Conservation (phyloP, 2,113 vertebrate species). For the Platysternon megacephalum region DNA sequence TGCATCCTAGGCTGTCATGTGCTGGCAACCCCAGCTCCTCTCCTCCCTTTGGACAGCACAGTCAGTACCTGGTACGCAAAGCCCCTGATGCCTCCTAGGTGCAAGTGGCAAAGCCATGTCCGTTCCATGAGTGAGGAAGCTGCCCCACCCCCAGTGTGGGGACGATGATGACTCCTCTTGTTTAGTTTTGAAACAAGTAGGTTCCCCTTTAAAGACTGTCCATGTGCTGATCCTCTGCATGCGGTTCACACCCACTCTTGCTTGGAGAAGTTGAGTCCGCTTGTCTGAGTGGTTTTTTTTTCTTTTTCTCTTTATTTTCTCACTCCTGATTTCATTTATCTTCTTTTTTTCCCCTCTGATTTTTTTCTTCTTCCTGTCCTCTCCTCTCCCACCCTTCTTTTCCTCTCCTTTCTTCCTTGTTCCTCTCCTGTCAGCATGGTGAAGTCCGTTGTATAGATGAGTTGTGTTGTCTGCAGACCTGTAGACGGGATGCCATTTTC, state of each 20-base stretch:
- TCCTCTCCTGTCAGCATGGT: constrained; percentile 87
- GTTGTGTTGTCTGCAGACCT: constrained; percentile 85
- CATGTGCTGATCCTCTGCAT: constrained; percentile 94
- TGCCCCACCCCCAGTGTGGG: constrained; percentile 5
- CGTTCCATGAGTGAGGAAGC: neutral
- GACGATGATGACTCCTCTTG: constrained; percentile 48
- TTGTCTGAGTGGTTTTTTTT: constrained; percentile 84
- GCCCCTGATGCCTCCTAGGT: neutral
- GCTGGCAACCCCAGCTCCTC: neutral
- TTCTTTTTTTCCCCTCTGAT: constrained; percentile 51
- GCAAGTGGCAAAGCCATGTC: neutral
- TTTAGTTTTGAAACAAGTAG: constrained; percentile 61
- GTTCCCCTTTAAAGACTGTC: constrained; percentile 95
- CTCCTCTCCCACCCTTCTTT: constrained; percentile 62
- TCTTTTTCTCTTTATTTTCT: constrained; percentile 61
- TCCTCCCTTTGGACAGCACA: neutral
- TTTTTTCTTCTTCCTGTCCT: constrained; percentile 69
- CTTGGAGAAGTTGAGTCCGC: constrained; percentile 88
- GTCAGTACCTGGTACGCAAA: neutral
- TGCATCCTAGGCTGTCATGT: neutral
- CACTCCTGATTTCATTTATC: constrained; percentile 80
- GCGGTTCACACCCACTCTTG: constrained; percentile 87
- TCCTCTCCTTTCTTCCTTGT: constrained; percentile 80
- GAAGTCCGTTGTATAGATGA: constrained; percentile 86
- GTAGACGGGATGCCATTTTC: constrained; percentile 75